Evolutionary conservation across 2,113 vertebrate genomes (phyloP), one percentile per base, ranked within the genome.

Genomic region (Agapornis roseicollis): DNA sequence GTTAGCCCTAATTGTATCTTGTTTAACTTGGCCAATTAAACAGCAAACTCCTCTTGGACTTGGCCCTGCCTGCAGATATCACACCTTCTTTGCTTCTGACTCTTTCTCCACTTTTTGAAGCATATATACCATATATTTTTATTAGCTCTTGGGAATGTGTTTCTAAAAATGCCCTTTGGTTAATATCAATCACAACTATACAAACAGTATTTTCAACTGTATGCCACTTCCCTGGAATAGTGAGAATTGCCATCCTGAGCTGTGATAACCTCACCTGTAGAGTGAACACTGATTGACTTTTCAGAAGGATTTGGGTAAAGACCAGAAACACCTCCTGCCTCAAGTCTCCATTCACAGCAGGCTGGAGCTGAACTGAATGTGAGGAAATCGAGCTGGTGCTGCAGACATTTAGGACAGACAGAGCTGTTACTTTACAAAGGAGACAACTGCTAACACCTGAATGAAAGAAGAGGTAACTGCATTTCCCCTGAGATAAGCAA

Each of bases 21-120:
- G 94, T 98, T 98, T 98, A 96, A 97, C 96, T 98, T 98, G 97
- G 97, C 97, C 98, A 98, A 92, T 97, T 97, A 97, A 95, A 96
- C 91, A 90, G 87, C 80, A 95, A 97, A 95, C 88, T 95, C 97
- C 95, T 96, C 94, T 96, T 76, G 49, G 94, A 94, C 95, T 93
- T 97, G 97, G 97, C 96, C 93, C 88, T 94, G 96, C 96, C 95
- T 89, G 91, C 82, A 96, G 95, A 95, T 96, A 91, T 97, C 96
- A 97, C 96, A 98, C 97, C 95, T 98, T 97, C 85, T 96, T 85
- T 95, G 89, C 95, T 96, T 87, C 94, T 91, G 72, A 91, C 88
- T 90, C 87, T 95, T 94, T 95, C 93, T 96, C 90, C 84, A 69
- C 70, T 58, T 97, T 96, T 81, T 89, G 78, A 91, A 89, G 60